Evolutionary conservation across 2,888 invertebrate species (phyloP), one percentile per base, ranked within the genome.

Genomic region (Drosophila macrospina): DNA sequence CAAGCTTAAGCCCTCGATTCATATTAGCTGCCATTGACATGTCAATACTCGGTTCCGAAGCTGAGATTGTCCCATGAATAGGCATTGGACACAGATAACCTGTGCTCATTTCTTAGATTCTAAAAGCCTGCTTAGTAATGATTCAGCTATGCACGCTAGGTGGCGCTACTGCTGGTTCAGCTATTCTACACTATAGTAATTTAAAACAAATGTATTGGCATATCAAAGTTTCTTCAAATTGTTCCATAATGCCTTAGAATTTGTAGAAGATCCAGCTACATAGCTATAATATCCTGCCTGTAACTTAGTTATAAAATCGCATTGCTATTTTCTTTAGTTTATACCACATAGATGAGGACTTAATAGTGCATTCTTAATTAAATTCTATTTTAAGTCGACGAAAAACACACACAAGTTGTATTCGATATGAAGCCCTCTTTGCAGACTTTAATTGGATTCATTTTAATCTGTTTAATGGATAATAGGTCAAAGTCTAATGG

Each of bases 381-480:
- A 20, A 5, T 41, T 41, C n/a, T 24, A 3, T 5, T 7, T 24
- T 8, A n/a, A n/a, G 16, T 1, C n/a, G 11, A 10, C 5, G 0
- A 20, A 16, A 48, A 24, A 48, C 16, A 20, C 24, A 42, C 10
- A 16, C 1, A 20, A 41, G 1, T 30, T 45, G 28, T 26, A 28
- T 28, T 6, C 6, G 0, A 28, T n/a, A 8, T 28, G 28, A 7
- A 28, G 8, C n/a, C 15, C 16, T 16, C 24, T 26, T 3, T 41
- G 16, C 41, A 11, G 5, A 20, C 16, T 5, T 15, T 32, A 15
- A 36, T 13, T 20, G 10, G 8, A 3, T 8, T 13, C 10, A n/a
- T 41, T 51, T 54, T 52, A 52, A 41, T 52, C 13, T 30, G 20
- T 13, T 13, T 54, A 54, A 54, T 54, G 52, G 30, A 32, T 41